A percentile compares a stretch with the other conserved stretches of the same genome.
These are phyloP conservation scores for Parapristionchus giblindavisi DNA, from an alignment of 2,888 invertebrate genomes.

Conservation along the genomic window DNA sequence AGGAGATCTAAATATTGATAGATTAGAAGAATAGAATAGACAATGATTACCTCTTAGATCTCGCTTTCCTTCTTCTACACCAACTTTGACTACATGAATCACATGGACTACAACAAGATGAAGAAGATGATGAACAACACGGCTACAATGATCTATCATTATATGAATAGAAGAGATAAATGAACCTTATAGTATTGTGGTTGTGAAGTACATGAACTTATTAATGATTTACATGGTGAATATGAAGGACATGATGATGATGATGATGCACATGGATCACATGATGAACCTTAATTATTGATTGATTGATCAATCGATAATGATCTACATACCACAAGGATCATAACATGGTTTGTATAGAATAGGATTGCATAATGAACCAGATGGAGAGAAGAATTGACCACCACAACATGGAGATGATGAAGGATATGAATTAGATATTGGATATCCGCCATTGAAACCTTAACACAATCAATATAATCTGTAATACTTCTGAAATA, in stretches of 20 bases:
- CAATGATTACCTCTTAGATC: conserved; percentile 16
- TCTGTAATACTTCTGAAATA: too few relatives aligned
- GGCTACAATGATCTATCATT: background rate
- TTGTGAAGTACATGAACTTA: background rate
- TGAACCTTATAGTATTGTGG: background rate
- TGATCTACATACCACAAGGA: conserved; percentile 6
- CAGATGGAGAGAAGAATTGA: conserved; percentile 26
- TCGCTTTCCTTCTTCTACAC: conserved; percentile 22
- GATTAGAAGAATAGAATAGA: background rate
- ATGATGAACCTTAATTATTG: background rate
- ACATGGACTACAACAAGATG: conserved; percentile 22
- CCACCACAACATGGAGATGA: conserved; percentile 20
- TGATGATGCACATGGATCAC: conserved; percentile 8
- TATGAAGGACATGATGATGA: background rate
- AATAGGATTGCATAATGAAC: conserved; percentile 17
- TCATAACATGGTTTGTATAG: conserved; percentile 17
- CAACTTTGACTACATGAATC: conserved; percentile 2
- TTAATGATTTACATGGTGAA: background rate
- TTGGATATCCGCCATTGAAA: too few relatives aligned
- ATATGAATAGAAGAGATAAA: background rate
- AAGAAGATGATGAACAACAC: conserved; percentile 7
- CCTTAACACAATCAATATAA: too few relatives aligned
- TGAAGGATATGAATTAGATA: background rate
- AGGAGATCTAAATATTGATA: background rate
- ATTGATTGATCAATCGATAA: background rate